Evolutionary conservation across 2,113 vertebrate genomes (phyloP).

Genomic region (Neodon shergylaensis): DNA sequence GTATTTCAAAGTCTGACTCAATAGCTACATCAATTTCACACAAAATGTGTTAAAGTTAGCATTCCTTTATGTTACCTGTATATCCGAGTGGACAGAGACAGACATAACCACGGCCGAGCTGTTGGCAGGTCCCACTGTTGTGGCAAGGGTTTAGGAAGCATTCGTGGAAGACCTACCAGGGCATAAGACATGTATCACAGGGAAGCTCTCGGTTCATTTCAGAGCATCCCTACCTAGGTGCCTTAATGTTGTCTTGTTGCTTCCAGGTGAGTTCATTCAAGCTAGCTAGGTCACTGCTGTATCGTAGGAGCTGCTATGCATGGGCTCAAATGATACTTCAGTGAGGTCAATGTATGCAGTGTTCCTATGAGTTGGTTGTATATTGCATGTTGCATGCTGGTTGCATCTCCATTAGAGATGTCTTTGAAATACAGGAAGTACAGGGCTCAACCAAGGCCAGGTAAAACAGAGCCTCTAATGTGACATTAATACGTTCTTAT

Average conservation of each 20-base stretch:
- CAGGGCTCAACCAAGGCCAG: neutral
- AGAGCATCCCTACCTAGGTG: neutral
- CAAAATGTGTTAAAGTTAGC: neutral
- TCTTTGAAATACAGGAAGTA: neutral
- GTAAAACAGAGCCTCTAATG: neutral
- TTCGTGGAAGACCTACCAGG: constrained; percentile 94
- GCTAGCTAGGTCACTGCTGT: neutral
- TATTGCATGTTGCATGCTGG: too few species aligned
- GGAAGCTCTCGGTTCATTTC: neutral
- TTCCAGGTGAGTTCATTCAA: neutral
- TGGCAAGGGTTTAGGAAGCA: constrained; percentile 97
- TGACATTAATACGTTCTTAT: neutral
- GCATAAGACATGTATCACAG: constrained; percentile 54
- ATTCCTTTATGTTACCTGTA: constrained; percentile 81
- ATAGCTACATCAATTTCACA: neutral
- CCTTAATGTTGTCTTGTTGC: neutral
- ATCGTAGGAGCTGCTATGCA: neutral
- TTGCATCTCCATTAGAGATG: neutral
- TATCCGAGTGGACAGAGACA: constrained; percentile 90
- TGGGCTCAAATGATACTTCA: neutral
- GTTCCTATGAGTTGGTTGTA: neutral
- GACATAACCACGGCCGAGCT: constrained; percentile 94
- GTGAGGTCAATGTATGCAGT: neutral
- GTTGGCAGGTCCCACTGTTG: constrained; percentile 95
- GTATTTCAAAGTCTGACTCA: neutral